phyloP scores from a whole-genome alignment of 2,888 invertebrate genomes.

The Zele albiditarsus region DNA sequence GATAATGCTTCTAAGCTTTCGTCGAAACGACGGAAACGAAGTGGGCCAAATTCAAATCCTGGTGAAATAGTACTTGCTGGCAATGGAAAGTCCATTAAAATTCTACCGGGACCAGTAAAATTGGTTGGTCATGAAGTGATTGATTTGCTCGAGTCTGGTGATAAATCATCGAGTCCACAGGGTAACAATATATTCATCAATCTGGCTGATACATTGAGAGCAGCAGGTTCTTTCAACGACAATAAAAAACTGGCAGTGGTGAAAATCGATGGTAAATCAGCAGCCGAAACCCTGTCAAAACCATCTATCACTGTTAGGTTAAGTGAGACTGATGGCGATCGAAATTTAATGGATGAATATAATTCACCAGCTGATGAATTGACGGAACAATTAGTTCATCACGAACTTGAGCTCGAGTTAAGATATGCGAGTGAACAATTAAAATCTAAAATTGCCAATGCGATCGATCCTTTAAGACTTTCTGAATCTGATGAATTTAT shows the following conservation, averaged over 20 bases:
- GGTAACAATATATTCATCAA: constrained; percentile 12
- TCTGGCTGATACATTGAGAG: neutral
- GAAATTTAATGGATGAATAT: neutral
- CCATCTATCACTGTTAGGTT: neutral
- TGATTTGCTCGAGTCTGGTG: neutral
- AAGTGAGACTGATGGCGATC: neutral
- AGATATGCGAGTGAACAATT: constrained; percentile 45
- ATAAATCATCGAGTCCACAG: neutral
- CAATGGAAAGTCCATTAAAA: neutral
- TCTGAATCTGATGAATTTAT: constrained; percentile 59
- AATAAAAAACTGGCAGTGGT: constrained; percentile 39
- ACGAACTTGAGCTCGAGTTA: constrained; percentile 51
- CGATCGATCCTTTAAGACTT: constrained; percentile 51
- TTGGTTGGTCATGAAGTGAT: constrained; percentile 5
- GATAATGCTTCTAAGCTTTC: neutral
- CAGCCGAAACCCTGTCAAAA: neutral
- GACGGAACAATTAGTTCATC: neutral
- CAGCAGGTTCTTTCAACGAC: neutral
- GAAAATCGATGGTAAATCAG: constrained; percentile 27
- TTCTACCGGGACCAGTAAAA: constrained; percentile 11
- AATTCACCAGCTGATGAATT: neutral
- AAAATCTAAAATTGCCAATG: constrained; percentile 39
- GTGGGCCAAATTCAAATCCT: neutral
- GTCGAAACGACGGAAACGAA: neutral
- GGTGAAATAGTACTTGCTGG: neutral